Evolutionary conservation across 2,797 vertebrate species (phyloP), one percentile per base, ranked within the genome.

Genomic region (Kryptolebias ocellatus): DNA sequence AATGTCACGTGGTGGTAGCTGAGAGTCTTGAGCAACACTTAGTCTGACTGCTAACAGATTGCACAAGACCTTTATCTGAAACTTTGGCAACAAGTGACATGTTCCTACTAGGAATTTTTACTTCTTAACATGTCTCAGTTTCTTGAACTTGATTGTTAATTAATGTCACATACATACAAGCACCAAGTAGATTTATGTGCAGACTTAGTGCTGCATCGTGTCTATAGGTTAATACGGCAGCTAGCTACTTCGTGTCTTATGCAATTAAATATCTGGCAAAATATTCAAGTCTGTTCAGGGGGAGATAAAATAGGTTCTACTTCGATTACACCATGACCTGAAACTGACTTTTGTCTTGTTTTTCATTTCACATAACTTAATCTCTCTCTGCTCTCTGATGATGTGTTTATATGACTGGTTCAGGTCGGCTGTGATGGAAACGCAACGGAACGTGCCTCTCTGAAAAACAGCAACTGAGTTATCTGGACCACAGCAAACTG

Each of bases 311-410:
- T 24, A 28, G 27, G 31, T 77, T 47, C 51, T 27, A 61, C 59
- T 62, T 70, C 20, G 49, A 10, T 57, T 51, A 68, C n/a, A 24
- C 54, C 17, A 24, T 45, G 60, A 74, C 54, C 56, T 24, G 15
- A 67, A 8, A 73, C 18, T 58, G 45, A 56, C 67, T 74, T 55
- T 59, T 59, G 59, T 46, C 66, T 44, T 68, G 72, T 39, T 57
- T 58, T 55, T 78, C 45, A 11, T 71, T 64, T 31, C 39, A 67
- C 76, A 83, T 74, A 72, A 61, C 70, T 52, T 46, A 1, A 57
- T 55, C 18, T 60, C 50, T 60, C 62, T 78, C 37, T 39, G 60
- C 60, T 31, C 60, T 53, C 65, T 47, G 60, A 71, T 76, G 61
- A 75, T 83, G 57, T 39, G 37, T 18, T 18, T 20, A 20, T 18